Base-by-base conservation (phyloP, 2,113 vertebrate genomes). In the Seriola aureovittata region DNA sequence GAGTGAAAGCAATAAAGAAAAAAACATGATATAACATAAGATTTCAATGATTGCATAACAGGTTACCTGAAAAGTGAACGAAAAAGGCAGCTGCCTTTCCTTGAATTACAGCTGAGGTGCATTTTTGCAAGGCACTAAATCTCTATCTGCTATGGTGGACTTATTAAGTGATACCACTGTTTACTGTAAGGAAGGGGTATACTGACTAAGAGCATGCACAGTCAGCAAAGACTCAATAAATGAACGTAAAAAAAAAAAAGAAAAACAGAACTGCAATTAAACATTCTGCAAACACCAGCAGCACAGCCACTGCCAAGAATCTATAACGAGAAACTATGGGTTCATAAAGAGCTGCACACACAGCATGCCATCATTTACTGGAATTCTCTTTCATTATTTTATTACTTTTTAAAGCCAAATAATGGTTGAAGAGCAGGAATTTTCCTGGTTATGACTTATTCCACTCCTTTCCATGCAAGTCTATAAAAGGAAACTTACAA, bases 211-310 rank as follows among this genome's bases (percentile, higher is more conserved):
- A 73, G 25, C 21, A 36, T 23, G 21, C 52, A 65, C 16, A 66
- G 17, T 80, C 60, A 84, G 60, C 62, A 89, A 21, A 77, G 70
- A 52, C 17, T 64, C 21, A 57, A 71, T 55, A 60, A 75, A 64
- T 1, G 1, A 44, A 66, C 32, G 14, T 62, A n/a, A 21, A 8
- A 19, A 19, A 19, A 46, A 3, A 40, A 42, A 42, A 42, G 8
- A 75, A 80, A 64, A 21, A 25, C 19, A 12, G 19, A 62, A 23
- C 34, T 17, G 57, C 62, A 86, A 74, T 60, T 0, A 40, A 50
- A 78, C 13, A 19, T 4, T 4, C 5, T 42, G 40, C 40, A 42
- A 67, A 81, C 8, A 59, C 4, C 2, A 73, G 25, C 29, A 77
- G 71, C 23, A 3, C 19, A 58, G 29, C 23, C 44, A 34, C 4